Base-by-base conservation (phyloP, 2,888 invertebrate genomes). In the Netelia inedita region DNA sequence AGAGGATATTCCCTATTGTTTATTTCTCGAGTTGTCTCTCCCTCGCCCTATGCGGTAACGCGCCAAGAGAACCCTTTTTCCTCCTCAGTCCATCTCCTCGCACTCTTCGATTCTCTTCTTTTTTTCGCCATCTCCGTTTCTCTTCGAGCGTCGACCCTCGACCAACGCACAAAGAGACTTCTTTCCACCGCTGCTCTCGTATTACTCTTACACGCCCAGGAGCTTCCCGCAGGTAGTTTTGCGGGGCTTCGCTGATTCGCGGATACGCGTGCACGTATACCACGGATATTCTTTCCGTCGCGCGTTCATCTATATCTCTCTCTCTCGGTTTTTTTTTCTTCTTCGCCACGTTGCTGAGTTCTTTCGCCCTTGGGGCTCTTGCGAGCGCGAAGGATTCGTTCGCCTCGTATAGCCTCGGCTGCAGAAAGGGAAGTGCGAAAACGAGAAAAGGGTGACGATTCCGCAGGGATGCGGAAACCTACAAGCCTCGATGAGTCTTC, bases 1-100 rank as follows among this genome's bases (percentile, higher is more conserved):
- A 66, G 82, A 82, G 79, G 82, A 82, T 79, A 65, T 85, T 59
- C 71, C 85, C 79, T 79, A 82, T 85, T 85, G 85, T 85, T 82
- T 85, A 75, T 79, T 82, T 79, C 82, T 75, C 82, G 65, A 79
- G 84, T 82, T 85, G 57, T 35, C 11, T 43, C 59, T 53, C 59
- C 55, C 59, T 57, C 19, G 16, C 57, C 57, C 57, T 57, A 21
- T 73, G 50, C 59, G 72, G 61, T 57, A 10, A 16, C 71, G 23
- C 78, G 65, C 71, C 21, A 50, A 68, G n/a, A n/a, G n/a, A n/a
- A 79, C 46, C 71, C 79, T 50, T 63, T 76, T 75, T 79, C 21
- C 16, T 78, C 65, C 78, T 21, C 16, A 57, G 61, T 50, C 46
- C 76, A 82, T 82, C 82, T 63, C 53, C 21, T 66, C 57, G 72